phyloP scores from a whole-genome alignment of 2,113 vertebrate genomes.

The Hippocampus guttulatus region DNA sequence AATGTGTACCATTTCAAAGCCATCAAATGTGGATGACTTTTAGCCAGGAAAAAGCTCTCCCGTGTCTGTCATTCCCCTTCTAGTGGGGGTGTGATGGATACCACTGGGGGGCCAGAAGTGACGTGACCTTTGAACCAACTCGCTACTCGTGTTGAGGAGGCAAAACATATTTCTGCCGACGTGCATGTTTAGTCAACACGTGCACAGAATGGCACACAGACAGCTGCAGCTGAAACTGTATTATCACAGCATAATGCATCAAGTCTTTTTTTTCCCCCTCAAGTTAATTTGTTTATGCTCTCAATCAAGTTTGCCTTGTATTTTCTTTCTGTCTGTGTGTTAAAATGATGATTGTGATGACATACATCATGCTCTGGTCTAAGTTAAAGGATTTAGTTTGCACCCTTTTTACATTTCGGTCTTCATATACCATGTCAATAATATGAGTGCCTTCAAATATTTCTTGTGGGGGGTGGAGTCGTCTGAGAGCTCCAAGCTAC shows the following conservation, averaged over 20 bases:
- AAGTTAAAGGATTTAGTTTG: not conserved
- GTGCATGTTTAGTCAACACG: conserved; percentile 17
- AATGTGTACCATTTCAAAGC: not conserved
- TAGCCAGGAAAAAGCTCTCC: not conserved
- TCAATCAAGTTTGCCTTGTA: not conserved
- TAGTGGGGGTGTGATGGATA: conserved; percentile 21
- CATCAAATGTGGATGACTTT: not conserved
- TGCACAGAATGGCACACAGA: conserved; percentile 9
- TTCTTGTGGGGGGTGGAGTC: not conserved
- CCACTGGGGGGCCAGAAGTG: conserved; percentile 27
- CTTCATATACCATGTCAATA: not conserved
- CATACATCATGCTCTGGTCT: not conserved
- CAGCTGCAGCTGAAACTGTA: not conserved
- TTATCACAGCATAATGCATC: not conserved
- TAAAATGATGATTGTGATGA: not conserved
- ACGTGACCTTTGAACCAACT: conserved; percentile 56
- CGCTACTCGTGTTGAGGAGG: conserved; percentile 48
- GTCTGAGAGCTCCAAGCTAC: not conserved
- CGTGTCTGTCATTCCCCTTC: conserved; percentile 22
- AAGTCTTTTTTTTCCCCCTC: not conserved
- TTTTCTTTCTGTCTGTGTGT: not conserved
- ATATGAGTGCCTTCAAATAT: not conserved
- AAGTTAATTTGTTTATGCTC: not conserved
- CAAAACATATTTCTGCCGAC: conserved; percentile 34
- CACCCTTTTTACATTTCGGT: not conserved